Conservation (phyloP, 1,140 invertebrate species). For the Planococcus citri region DNA sequence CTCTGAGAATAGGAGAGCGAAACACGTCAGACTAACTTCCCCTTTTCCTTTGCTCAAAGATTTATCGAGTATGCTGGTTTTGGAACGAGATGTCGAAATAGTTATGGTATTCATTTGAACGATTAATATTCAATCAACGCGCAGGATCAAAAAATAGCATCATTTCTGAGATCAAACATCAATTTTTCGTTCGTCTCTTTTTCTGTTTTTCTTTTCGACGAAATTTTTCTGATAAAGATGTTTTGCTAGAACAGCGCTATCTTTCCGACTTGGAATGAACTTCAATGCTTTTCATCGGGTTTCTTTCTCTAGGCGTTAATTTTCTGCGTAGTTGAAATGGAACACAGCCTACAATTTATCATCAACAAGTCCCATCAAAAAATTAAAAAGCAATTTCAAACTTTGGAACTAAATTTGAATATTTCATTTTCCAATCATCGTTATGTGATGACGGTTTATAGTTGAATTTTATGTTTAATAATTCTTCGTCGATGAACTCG, state of each 20-base stretch:
- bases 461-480: background rate
- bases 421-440: background rate
- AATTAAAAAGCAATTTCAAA: background rate
- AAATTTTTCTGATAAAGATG: too few relatives aligned
- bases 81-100: slow-evolving; percentile 37
- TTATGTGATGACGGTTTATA: background rate
- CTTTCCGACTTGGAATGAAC: too few relatives aligned
- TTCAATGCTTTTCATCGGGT: too few relatives aligned
- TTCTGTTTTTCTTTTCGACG: too few relatives aligned
- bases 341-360: background rate
- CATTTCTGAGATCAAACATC: too few relatives aligned
- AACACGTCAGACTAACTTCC: slow-evolving; percentile 84
- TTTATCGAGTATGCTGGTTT: slow-evolving; percentile 79
- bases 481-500: background rate
- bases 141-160: too few relatives aligned
- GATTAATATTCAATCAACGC: too few relatives aligned
- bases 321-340: background rate
- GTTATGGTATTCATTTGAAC: slow-evolving; percentile 24
- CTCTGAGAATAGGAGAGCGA: slow-evolving; percentile 92
- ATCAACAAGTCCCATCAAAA: background rate
- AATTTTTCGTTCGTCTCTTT: too few relatives aligned
- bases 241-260: too few relatives aligned
- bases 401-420: slow-evolving; percentile 4
- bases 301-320: background rate
- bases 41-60: slow-evolving; percentile 82